phyloP scores from a whole-genome alignment of 1,140 invertebrate species.

The Parapsyche elsis region DNA sequence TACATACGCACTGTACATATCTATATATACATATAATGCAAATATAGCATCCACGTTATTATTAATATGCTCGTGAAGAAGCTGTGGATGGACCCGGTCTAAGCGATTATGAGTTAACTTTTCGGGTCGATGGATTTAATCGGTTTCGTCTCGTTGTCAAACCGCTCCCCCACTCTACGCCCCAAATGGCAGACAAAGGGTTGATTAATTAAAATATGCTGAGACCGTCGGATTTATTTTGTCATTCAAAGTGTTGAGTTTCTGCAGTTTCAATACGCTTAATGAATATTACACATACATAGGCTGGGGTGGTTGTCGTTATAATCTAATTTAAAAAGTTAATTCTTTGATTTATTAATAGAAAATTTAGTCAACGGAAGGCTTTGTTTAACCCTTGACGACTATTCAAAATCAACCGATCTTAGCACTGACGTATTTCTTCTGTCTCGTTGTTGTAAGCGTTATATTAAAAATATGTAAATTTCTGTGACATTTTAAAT shows the following conservation, averaged over 20 bases:
- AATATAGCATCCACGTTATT: background rate
- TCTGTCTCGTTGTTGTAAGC: too few species aligned
- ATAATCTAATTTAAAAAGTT: too few species aligned
- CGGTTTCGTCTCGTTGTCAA: background rate
- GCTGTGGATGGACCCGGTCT: background rate
- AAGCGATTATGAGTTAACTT: slow-evolving; percentile 7
- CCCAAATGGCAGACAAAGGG: background rate
- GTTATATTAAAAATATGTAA: too few species aligned
- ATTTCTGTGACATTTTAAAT: too few species aligned
- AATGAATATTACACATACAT: background rate
- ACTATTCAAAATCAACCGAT: too few species aligned
- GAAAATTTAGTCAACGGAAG: too few species aligned
- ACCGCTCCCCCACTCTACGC: background rate
- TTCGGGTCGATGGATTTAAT: slow-evolving; percentile 6
- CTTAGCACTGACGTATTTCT: too few species aligned
- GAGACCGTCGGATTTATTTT: slow-evolving; percentile 24
- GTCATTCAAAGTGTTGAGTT: background rate
- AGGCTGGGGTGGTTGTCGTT: too few species aligned
- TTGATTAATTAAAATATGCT: slow-evolving; percentile 32
- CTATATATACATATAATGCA: background rate
- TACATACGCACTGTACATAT: background rate
- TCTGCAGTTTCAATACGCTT: slow-evolving; percentile 1
- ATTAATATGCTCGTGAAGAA: background rate
- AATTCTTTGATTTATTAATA: too few species aligned
- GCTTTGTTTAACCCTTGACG: too few species aligned